phyloP scores from a whole-genome alignment of 2,888 invertebrate species.

The Ennomos erosarius region DNA sequence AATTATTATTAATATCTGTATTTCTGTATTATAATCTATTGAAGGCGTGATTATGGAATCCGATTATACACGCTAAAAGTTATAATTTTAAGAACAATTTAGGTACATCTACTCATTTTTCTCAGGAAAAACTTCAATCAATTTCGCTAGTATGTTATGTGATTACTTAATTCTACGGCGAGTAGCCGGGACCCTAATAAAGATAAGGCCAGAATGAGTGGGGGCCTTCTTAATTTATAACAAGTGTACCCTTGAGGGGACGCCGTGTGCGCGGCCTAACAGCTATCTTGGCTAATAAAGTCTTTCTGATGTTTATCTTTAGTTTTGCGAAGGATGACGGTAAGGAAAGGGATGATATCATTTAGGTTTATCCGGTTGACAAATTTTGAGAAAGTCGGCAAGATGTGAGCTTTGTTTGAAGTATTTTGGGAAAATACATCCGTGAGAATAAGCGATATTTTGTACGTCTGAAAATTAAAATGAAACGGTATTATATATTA shows the following conservation, averaged over 20 bases:
- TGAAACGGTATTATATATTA: too few relatives aligned
- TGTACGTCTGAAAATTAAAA: too few relatives aligned
- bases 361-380: conserved; percentile 23
- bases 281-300: conserved; percentile 57
- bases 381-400: conserved; percentile 21
- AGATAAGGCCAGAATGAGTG: conserved; percentile 74
- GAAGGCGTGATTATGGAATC: too few relatives aligned
- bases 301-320: conserved; percentile 55
- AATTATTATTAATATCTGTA: too few relatives aligned
- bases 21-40: too few relatives aligned
- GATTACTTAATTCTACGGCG: conserved; percentile 78
- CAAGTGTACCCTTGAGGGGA: conserved; percentile 60
- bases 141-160: conserved; percentile 64
- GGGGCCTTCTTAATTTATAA: conserved; percentile 74
- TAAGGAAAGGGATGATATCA: conserved; percentile 18
- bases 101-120: conserved; percentile 12
- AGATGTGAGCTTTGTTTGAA: neutral
- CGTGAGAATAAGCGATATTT: too few relatives aligned
- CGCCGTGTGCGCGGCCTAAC: conserved; percentile 50
- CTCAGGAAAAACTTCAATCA: conserved; percentile 44
- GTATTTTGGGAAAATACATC: too few relatives aligned
- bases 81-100: too few relatives aligned
- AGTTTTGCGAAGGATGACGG: conserved; percentile 44
- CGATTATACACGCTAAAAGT: too few relatives aligned
- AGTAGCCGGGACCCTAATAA: conserved; percentile 75